Conservation (phyloP, 2,797 vertebrate species). For the Gobio occitaniae region DNA sequence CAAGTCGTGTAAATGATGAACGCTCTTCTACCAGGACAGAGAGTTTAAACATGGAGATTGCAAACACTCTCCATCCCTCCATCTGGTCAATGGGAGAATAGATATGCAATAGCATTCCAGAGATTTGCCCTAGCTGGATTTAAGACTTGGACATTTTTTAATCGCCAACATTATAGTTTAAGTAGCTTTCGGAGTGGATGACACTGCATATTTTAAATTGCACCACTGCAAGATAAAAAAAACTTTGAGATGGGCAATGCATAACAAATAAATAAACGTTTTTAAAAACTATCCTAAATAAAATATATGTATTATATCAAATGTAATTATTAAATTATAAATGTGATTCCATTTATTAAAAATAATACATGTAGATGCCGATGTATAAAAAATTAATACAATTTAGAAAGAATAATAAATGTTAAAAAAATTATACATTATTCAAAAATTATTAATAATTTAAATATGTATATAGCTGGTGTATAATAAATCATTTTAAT, state of each 20-base stretch:
- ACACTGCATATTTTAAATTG: not conserved
- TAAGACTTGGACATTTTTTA: not conserved
- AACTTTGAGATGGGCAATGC: not conserved
- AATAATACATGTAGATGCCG: not conserved
- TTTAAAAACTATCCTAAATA: not conserved
- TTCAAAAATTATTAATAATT: not conserved
- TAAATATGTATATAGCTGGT: not conserved
- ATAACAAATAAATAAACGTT: not conserved
- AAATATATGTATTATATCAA: not conserved
- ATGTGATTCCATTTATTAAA: no score
- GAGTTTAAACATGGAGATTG: not conserved
- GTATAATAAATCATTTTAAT: not conserved
- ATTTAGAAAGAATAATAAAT: not conserved
- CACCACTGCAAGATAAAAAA: not conserved
- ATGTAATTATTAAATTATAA: not conserved
- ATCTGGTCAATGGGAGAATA: not conserved
- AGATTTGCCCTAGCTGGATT: not conserved
- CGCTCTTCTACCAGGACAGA: slow-evolving; percentile 59
- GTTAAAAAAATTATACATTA: not conserved
- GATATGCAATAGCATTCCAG: not conserved
- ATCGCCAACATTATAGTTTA: not conserved
- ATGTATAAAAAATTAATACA: not conserved
- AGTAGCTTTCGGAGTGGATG: not conserved
- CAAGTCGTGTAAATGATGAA: slow-evolving; percentile 77
- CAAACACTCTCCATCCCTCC: not conserved